Base-by-base conservation (phyloP, 2,888 invertebrate species). In the Drosophila pegasa region DNA sequence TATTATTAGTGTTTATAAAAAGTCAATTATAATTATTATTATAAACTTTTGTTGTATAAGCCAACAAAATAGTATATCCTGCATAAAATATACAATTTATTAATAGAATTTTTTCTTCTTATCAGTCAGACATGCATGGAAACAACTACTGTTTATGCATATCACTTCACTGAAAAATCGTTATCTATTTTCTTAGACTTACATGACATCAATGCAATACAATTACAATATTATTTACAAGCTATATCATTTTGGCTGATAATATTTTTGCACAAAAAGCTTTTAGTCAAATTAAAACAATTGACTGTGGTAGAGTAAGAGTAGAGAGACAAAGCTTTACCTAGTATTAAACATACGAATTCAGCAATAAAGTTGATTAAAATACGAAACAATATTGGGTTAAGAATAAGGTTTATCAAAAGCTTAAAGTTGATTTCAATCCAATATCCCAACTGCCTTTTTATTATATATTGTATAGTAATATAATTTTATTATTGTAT, bases 171-270 rank as follows among this genome's bases (percentile, higher is more conserved):
- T 20, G 12, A 29, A 52, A 51, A 18, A 2, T 57, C 14, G 3
- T 54, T 57, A 29, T 54, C 54, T 29, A 16, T 6, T n/a, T 6
- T 4, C 18, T n/a, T 25, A 8, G 4, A 35, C 33, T 35, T n/a
- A n/a, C n/a, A 18, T 9, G 14, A 35, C 45, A 35, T 20, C 0
- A 41, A n/a, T n/a, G n/a, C n/a, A n/a, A n/a, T n/a, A n/a, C n/a
- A n/a, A 2, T 35, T 27, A 29, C 41, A 57, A 7, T 5, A 43
- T 14, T 27, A 16, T 41, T 56, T 9, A 43, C 51, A 27, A 38
- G 14, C 27, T 18, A 14, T 14, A 40, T 5, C n/a, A 40, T 10
- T 38, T 38, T n/a, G 7, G 2, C 6, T 35, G 16, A n/a, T n/a
- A n/a, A 29, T 57, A 47, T 3, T 37, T 37, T 35, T 35, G n/a